Conservation (phyloP, 2,113 vertebrate species). For the Cepphus grylle region DNA sequence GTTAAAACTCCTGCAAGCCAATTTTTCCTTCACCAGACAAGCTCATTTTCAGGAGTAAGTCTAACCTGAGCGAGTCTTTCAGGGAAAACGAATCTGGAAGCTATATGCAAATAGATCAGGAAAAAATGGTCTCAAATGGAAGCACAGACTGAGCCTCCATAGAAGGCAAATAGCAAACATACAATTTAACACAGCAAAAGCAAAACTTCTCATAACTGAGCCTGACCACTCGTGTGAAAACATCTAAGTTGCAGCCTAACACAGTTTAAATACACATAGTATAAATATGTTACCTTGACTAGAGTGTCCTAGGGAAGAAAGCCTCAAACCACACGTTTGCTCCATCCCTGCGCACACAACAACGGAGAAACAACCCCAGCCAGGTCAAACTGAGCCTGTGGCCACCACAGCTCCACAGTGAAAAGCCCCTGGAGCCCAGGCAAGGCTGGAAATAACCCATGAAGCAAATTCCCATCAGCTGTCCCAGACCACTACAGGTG, state of each 20-base stretch:
- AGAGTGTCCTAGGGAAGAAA: not conserved
- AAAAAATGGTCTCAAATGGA: not conserved
- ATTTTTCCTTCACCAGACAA: not conserved
- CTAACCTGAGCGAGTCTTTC: not conserved
- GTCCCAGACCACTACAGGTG: conserved; percentile 51
- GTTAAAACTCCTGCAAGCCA: not conserved
- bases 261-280: not conserved
- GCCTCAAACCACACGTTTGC: accelerated
- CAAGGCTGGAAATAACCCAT: not conserved
- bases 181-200: not conserved
- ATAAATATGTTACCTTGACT: not conserved
- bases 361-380: not conserved
- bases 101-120: not conserved
- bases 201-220: not conserved
- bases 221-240: accelerated
- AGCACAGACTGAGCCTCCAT: not conserved
- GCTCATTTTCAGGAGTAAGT: not conserved
- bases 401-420: accelerated
- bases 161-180: not conserved
- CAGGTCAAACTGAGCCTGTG: accelerated
- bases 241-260: not conserved
- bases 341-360: accelerated
- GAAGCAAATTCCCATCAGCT: not conserved
- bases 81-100: not conserved
- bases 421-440: accelerated